Evolutionary conservation across 92 coral and sea anemone species (phyloP), one percentile per base, ranked within the genome.

Genomic region (Paramuricea clavata): DNA sequence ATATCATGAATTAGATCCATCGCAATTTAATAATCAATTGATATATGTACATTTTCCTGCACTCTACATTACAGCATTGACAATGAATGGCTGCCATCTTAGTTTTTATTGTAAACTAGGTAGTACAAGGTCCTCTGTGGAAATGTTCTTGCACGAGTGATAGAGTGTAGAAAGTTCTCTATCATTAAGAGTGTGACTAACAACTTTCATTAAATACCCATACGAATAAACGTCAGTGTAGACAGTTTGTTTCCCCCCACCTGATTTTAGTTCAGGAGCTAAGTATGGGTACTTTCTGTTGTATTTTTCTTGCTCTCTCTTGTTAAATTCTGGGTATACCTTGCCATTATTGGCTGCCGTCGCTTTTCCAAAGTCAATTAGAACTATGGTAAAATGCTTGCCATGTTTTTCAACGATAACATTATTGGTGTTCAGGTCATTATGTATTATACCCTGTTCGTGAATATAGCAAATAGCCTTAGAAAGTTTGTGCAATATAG

Each of bases 351-450:
- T 12, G 12, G 71, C 34, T 25, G 71, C 71, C 15, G 71, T 64
- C 3, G 71, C 71, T 64, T 64, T 64, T 16, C 71, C 71, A 12
- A 64, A 64, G 34, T 64, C 26, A 64, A 64, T 25, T 4, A 64
- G 32, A 64, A 64, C 71, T 17, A 27, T 27, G 32, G 23, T 64
- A 12, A 16, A 64, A 26, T 25, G 5, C 1, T 25, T 27, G 26
- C 12, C 32, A 12, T 17, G 71, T 64, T 64, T 33, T 64, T 64
- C 71, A 21, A 64, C 33, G 34, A 39, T 10, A 39, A 39, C 71
- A 25, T 64, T 64, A 27, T 64, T 64, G 1, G 32, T 23, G 3
- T 64, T 64, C 3, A 64, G 9, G 32, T 64, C 71, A 12, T 64
- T 64, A 12, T 64, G 71, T 64, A 64, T 64, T 1, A 64, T 25